Conservation (phyloP, 2,113 vertebrate species). For the Cettia cetti region DNA sequence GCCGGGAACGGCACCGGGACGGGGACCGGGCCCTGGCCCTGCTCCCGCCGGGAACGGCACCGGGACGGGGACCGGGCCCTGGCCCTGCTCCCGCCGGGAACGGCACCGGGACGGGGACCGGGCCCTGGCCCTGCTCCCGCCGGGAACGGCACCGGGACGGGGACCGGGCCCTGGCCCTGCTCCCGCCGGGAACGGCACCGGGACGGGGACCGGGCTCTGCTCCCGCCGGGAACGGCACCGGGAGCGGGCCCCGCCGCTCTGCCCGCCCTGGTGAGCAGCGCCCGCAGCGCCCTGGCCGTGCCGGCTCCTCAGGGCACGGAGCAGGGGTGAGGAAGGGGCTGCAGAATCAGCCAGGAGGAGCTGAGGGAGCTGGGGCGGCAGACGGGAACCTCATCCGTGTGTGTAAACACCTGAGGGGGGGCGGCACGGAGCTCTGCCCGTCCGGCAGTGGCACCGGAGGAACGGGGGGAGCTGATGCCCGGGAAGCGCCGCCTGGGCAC, state of each 20-base stretch:
- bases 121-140: too few relatives aligned
- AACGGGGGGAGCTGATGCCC: not conserved
- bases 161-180: not conserved
- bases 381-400: accelerated
- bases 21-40: too few relatives aligned
- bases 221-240: not conserved
- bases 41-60: too few relatives aligned
- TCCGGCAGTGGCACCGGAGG: not conserved
- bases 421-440: accelerated
- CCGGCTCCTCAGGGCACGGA: not conserved
- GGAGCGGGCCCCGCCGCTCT: not conserved
- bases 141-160: too few relatives aligned
- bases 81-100: too few relatives aligned
- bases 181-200: not conserved
- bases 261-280: not conserved
- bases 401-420: accelerated
- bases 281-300: accelerated
- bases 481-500: accelerated
- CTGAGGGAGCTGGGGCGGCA: not conserved
- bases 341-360: not conserved
- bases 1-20: too few relatives aligned
- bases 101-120: accelerated
- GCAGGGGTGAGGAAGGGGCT: not conserved
- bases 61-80: too few relatives aligned
- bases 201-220: too few relatives aligned